phyloP scores from a whole-genome alignment of 2,888 invertebrate genomes.

The Xylota sylvarum region DNA sequence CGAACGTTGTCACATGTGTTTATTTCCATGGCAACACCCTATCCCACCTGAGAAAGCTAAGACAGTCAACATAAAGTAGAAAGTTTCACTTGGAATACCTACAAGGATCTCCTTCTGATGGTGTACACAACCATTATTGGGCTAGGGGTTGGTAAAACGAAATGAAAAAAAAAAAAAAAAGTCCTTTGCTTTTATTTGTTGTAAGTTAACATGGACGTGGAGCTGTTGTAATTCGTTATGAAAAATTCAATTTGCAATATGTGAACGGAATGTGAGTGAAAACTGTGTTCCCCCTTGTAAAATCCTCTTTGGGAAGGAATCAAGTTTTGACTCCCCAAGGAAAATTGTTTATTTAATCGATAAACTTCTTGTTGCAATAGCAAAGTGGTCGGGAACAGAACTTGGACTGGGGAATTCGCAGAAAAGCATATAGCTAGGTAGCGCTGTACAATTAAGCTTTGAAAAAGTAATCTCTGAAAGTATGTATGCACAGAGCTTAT shows the following conservation, averaged over 20 bases:
- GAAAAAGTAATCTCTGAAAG: slow-evolving; percentile 22
- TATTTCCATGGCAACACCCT: background rate
- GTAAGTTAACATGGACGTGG: slow-evolving; percentile 11
- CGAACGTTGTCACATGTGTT: background rate
- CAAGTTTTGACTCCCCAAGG: slow-evolving; percentile 5
- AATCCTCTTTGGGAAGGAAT: slow-evolving; percentile 29
- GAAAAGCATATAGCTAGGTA: background rate
- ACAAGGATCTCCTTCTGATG: background rate
- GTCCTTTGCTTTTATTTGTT: background rate
- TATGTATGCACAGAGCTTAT: background rate
- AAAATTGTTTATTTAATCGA: slow-evolving; percentile 52
- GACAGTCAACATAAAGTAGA: background rate
- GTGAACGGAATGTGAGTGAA: slow-evolving; percentile 13
- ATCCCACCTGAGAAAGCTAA: background rate
- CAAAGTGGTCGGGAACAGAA: background rate
- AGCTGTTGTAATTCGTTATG: slow-evolving; percentile 8
- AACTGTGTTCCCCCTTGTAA: background rate
- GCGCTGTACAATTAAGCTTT: background rate
- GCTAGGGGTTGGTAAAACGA: too few species aligned
- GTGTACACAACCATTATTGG: background rate
- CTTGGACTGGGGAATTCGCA: background rate
- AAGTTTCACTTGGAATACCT: slow-evolving; percentile 6
- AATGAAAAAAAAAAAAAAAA: background rate
- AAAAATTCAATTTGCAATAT: slow-evolving; percentile 57
- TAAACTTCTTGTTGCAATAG: slow-evolving; percentile 42